Percentiles rank a stretch among this genome's conserved stretches.
Conservation (phyloP, 1,140 invertebrate species). For the Melanaphis sacchari region DNA sequence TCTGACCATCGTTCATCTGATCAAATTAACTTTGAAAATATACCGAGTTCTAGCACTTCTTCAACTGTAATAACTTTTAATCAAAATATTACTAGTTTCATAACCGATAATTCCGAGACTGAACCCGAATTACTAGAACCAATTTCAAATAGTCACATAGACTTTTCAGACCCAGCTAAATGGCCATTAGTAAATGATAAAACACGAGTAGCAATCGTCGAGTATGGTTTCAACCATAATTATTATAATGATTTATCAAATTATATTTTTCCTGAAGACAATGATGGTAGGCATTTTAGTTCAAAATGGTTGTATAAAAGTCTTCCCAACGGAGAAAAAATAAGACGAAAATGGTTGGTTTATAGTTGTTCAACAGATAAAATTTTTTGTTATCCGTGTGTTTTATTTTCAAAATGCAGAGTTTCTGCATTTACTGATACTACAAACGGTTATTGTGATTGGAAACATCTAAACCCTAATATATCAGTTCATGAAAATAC, state of each 20-base stretch:
- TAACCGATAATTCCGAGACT: not conserved
- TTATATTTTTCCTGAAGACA: conserved; percentile 11
- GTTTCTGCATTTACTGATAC: not conserved
- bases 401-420: not conserved
- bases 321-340: not conserved
- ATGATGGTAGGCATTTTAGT: not conserved
- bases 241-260: not conserved
- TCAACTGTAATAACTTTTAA: not conserved
- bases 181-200: not conserved
- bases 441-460: not conserved
- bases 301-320: not conserved
- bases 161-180: not conserved
- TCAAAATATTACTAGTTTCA: not conserved
- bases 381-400: not conserved
- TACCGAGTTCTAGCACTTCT: not conserved
- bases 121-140: not conserved
- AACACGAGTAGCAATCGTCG: not conserved
- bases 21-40: not conserved
- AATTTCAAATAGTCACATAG: not conserved
- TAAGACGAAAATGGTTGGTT: not conserved
- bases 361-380: conserved; percentile 4
- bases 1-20: not conserved
- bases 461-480: conserved; percentile 4
- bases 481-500: not conserved
- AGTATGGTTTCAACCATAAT: not conserved